phyloP scores from a whole-genome alignment of 2,888 invertebrate species.

The Apoda limacodes region DNA sequence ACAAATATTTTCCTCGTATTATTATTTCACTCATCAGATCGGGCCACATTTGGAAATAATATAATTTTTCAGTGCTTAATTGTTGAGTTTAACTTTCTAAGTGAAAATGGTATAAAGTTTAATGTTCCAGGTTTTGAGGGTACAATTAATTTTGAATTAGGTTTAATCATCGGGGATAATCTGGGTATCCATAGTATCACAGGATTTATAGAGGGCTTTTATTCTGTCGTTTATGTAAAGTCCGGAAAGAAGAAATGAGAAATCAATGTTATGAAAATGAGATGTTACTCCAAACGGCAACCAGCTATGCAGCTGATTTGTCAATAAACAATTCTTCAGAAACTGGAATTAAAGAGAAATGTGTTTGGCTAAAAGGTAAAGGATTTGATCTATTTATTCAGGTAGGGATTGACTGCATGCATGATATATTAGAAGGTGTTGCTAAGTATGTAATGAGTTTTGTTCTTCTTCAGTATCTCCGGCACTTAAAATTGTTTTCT shows the following conservation, averaged over 20 bases:
- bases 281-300: not conserved
- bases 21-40: not conserved
- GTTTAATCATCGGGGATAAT: not conserved
- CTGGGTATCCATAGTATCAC: not conserved
- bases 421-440: slow-evolving; percentile 16
- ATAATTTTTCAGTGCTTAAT: not conserved
- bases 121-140: not conserved
- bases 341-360: slow-evolving; percentile 5
- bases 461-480: slow-evolving; percentile 3
- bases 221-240: slow-evolving; percentile 1
- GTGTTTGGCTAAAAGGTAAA: slow-evolving; percentile 11
- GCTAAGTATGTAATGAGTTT: slow-evolving; percentile 9
- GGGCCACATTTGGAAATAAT: slow-evolving; percentile 12
- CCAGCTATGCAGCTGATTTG: not conserved
- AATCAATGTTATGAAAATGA: slow-evolving; percentile 1
- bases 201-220: not conserved
- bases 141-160: not conserved
- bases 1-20: not conserved
- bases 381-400: slow-evolving; percentile 16
- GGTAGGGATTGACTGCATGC: slow-evolving; percentile 14
- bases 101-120: not conserved
- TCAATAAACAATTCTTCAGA: not conserved
- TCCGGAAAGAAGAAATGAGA: not conserved
- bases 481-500: slow-evolving; percentile 3
- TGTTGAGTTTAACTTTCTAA: not conserved